These are phyloP conservation scores for Eulemur coronatus DNA, from an alignment of 2,797 vertebrate genomes.

Conservation along the genomic window DNA sequence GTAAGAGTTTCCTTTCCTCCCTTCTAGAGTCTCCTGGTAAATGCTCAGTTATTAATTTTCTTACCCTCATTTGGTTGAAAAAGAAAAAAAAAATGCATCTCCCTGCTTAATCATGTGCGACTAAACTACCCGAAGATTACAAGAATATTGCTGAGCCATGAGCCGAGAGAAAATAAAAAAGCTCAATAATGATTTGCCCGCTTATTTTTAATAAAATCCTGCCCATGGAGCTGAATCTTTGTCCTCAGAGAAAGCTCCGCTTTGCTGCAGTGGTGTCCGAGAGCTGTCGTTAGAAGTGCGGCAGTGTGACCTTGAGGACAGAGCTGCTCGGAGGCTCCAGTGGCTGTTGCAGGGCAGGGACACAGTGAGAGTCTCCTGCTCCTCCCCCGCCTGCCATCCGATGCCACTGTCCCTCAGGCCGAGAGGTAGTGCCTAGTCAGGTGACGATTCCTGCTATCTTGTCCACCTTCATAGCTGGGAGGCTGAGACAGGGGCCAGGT, in stretches of 20 bases:
- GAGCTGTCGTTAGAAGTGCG: neutral
- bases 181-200: neutral
- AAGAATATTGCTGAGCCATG: constrained; percentile 34
- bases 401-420: accelerated
- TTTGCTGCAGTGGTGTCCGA: neutral
- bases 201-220: constrained; percentile 50
- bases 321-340: neutral
- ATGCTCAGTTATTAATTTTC: constrained; percentile 9
- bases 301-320: constrained; percentile 58
- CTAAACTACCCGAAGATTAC: neutral
- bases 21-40: neutral
- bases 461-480: too few species aligned
- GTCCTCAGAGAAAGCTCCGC: neutral
- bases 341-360: neutral
- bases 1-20: neutral
- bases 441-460: neutral
- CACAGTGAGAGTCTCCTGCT: neutral
- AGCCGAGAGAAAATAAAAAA: neutral
- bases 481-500: neutral
- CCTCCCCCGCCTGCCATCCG: accelerated
- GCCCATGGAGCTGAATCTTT: neutral
- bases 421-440: neutral
- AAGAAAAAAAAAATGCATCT: neutral
- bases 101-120: constrained; percentile 16
- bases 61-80: constrained; percentile 40